Percentiles rank a stretch among this genome's conserved stretches.
Evolutionary conservation across 1,140 invertebrate genomes (phyloP).

Genomic region (Cydia amplana): DNA sequence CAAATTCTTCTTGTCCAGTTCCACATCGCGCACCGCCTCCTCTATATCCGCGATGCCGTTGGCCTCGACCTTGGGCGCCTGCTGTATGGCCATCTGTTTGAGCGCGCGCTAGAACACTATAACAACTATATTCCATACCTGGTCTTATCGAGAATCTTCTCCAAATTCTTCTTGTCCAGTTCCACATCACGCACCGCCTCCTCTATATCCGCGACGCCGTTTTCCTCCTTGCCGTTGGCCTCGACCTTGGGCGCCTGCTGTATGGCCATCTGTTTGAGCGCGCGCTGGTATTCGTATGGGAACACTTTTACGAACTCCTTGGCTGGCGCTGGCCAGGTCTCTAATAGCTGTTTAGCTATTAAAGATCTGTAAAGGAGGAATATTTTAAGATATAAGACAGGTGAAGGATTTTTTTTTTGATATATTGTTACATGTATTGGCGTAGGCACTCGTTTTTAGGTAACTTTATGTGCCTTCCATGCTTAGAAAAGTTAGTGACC

Average conservation of each 20-base stretch:
- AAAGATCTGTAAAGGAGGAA: slow-evolving; percentile 80
- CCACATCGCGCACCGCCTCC: slow-evolving; percentile 76
- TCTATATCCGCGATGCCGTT: slow-evolving; percentile 69
- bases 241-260: slow-evolving; percentile 47
- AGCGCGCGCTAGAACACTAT: slow-evolving; percentile 88
- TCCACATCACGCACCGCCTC: slow-evolving; percentile 79
- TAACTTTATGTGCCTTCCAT: too few species aligned
- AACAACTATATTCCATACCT: slow-evolving; percentile 73
- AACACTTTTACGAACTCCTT: slow-evolving; percentile 97
- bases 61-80: slow-evolving; percentile 49
- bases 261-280: slow-evolving; percentile 81
- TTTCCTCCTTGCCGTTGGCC: slow-evolving; percentile 60
- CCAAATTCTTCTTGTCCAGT: slow-evolving; percentile 87
- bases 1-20: slow-evolving; percentile 87
- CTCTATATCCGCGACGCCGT: slow-evolving; percentile 73
- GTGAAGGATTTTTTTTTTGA: background rate
- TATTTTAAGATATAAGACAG: background rate
- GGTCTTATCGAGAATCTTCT: slow-evolving; percentile 93
- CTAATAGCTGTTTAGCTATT: slow-evolving; percentile 89
- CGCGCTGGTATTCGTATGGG: slow-evolving; percentile 97
- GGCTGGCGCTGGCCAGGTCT: slow-evolving; percentile 90
- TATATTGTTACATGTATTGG: background rate
- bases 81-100: slow-evolving; percentile 65
- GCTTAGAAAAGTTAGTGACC: too few species aligned
- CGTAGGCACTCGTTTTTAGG: too few species aligned